Evolutionary conservation across 2,888 invertebrate species (phyloP), one percentile per base, ranked within the genome.

Genomic region (Elgonia sp.): DNA sequence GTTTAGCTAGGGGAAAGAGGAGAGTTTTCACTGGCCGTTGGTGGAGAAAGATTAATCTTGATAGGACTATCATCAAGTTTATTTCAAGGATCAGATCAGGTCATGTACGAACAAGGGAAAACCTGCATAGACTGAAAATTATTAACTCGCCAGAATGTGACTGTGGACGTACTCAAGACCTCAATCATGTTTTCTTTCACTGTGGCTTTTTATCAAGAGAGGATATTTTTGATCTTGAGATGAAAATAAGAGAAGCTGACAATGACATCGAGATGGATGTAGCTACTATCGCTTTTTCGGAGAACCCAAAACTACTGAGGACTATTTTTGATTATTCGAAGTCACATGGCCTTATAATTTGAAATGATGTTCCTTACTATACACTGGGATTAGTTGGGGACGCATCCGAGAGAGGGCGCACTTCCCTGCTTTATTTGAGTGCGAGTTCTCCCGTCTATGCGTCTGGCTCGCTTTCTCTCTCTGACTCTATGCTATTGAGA

Each of bases 31-130:
- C 21, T 57, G 40, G 40, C 20, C n/a, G 7, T 53, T 39, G 72
- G 72, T 69, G 69, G 69, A 69, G 21, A 50, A 69, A 21, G 10
- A 20, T 21, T 20, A 69, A 69, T 39, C 1, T 50, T 6, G 9
- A 69, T 29, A 46, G 69, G 21, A 7, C 46, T 14, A 46, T 69
- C 20, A 69, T 69, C 12, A 69, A 50, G 21, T 50, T 69, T 21
- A 50, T 69, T 29, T 46, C 69, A 7, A 69, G 69, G 14, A 69
- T 69, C n/a, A 69, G 69, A 69, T 69, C 69, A 21, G 69, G 69
- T 20, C 69, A 69, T n/a, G 42, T 67, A 4, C 40, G 67, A 20
- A 42, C 67, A 10, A n/a, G 20, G 12, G 67, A 67, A 42, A 67
- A 67, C 42, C 12, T 67, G 9, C 18, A 18, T 20, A 67, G 67